Evolutionary conservation across 2,888 invertebrate genomes (phyloP).

Genomic region (Yponomeuta evonymella): DNA sequence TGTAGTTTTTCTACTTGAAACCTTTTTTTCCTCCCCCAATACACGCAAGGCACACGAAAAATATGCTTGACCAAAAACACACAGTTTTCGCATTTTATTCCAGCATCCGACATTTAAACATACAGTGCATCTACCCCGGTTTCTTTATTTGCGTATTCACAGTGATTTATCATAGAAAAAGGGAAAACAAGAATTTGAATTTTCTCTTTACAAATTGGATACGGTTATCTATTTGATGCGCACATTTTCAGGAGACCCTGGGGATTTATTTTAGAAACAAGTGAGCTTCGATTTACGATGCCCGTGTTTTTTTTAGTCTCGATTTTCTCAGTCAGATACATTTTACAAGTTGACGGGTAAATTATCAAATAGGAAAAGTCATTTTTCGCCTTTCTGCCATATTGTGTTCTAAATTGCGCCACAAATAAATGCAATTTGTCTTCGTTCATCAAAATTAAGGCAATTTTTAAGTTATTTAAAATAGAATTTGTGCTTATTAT

Average conservation of each 20-base stretch:
- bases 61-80: not conserved
- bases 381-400: too few relatives aligned
- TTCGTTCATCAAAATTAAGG: too few relatives aligned
- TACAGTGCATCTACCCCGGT: not conserved
- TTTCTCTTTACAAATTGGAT: not conserved
- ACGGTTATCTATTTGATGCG: not conserved
- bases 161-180: not conserved
- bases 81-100: not conserved
- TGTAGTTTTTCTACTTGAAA: not conserved
- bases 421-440: too few relatives aligned
- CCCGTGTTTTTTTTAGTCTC: not conserved
- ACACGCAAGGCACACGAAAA: not conserved
- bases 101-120: not conserved
- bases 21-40: not conserved
- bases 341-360: not conserved
- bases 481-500: too few relatives aligned
- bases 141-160: conserved; percentile 11
- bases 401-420: too few relatives aligned
- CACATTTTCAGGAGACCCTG: conserved; percentile 24
- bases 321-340: not conserved
- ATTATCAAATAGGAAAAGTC: not conserved
- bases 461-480: too few relatives aligned
- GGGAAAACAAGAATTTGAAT: conserved; percentile 7
- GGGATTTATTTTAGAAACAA: conserved; percentile 44
- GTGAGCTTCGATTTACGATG: conserved; percentile 29